Base-by-base conservation (phyloP, 2,888 invertebrate species). In the Pristionchus maxplancki region DNA sequence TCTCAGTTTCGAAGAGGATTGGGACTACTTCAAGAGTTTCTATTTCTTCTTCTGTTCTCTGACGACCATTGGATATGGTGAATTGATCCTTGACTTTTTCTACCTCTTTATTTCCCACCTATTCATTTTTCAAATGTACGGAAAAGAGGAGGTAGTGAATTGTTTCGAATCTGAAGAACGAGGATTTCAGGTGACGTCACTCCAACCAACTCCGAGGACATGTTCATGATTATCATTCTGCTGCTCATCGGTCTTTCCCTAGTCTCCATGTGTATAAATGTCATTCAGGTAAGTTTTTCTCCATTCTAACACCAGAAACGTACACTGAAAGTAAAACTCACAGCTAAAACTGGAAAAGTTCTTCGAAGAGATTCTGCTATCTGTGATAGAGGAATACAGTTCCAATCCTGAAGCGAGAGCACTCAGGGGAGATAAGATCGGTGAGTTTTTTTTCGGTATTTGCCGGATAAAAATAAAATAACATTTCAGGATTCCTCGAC, bases 11-110 rank as follows among this genome's bases (percentile, higher is more conserved):
- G 94, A 94, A 85, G 92, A 93, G 67, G 93, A 94, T 83, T 94
- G 94, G 94, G 94, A 94, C 89, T 94, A 94, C 89, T 94, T 94
- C 88, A 94, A 94, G 89, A 93, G 93, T 89, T 94, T 94, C 88
- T 94, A 94, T 87, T 94, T 94, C 88, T 94, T 94, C 88, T 94
- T 94, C 87, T 94, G 94, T 84, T 93, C 93, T 1, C 89, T 94
- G 13, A 94, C 94, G 1, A 94, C 94, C 6, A 94, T 94, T 62
- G 94, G 94, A 88, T 94, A 93, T 88, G 94, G 94, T 93, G 88
- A 74, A 90, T 48, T 20, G n/a, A n/a, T n/a, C n/a, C n/a, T n/a
- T n/a, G n/a, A n/a, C n/a, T n/a, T n/a, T n/a, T n/a, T n/a, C n/a
- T n/a, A n/a, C n/a, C n/a, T n/a, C n/a, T n/a, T n/a, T n/a, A n/a